These are phyloP conservation scores for Xenopus laevis DNA, from an alignment of 2,113 vertebrate genomes.

Conservation along the genomic window DNA sequence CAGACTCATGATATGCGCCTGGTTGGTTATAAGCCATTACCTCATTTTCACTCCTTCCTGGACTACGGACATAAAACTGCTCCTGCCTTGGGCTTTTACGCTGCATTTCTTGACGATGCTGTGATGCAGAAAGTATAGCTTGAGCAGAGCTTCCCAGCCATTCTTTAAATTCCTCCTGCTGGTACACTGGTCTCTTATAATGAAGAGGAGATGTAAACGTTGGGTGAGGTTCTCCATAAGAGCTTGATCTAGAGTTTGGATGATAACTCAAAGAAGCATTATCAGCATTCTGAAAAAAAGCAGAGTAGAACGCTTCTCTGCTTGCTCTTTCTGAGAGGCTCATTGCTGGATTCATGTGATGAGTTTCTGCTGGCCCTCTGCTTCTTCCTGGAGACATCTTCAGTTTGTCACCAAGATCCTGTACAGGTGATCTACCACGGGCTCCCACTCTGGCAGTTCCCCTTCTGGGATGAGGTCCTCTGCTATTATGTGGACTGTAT, in stretches of 20 bases:
- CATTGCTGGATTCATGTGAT: slow-evolving; percentile 74
- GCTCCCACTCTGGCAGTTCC: slow-evolving; percentile 64
- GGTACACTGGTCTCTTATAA: slow-evolving; percentile 71
- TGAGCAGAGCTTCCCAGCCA: slow-evolving; percentile 69
- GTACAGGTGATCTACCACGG: slow-evolving; percentile 71
- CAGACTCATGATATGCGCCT: slow-evolving; percentile 64
- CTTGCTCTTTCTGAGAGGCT: slow-evolving; percentile 69
- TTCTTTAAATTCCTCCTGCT: slow-evolving; percentile 71
- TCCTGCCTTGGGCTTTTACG: slow-evolving; percentile 71
- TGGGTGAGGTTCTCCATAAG: slow-evolving; percentile 66
- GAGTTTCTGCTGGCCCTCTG: slow-evolving; percentile 69
- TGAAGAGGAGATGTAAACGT: slow-evolving; percentile 69
- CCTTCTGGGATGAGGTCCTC: slow-evolving; percentile 61
- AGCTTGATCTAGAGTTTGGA: slow-evolving; percentile 65
- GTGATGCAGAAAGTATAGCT: slow-evolving; percentile 72
- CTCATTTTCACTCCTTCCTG: slow-evolving; percentile 74
- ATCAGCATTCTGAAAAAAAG: slow-evolving; percentile 69
- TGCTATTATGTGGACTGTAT: slow-evolving; percentile 65
- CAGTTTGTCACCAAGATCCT: slow-evolving; percentile 72
- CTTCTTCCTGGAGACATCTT: slow-evolving; percentile 75
- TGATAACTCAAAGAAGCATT: slow-evolving; percentile 66
- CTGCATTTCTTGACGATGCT: slow-evolving; percentile 68
- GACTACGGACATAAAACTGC: slow-evolving; percentile 69
- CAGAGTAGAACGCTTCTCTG: slow-evolving; percentile 67
- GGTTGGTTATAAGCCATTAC: slow-evolving; percentile 71